Base-by-base conservation (phyloP, 2,797 vertebrate species). In the Gymnothorax javanicus region DNA sequence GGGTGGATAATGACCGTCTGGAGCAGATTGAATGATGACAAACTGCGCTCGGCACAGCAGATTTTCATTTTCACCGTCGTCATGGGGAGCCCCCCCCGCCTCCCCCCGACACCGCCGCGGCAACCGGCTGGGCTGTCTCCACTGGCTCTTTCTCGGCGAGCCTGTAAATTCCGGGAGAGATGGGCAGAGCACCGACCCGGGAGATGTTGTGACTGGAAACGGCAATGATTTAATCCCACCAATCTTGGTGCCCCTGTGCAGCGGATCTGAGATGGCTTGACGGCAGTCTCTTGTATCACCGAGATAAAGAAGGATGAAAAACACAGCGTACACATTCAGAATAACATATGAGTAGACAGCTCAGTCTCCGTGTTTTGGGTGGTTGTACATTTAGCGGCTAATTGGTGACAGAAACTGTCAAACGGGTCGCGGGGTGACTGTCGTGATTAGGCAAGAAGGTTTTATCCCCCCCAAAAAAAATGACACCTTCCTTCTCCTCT, bases 11-110 rank as follows among this genome's bases (percentile, higher is more conserved):
- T 98, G 98, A 99, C 97, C 95, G 96, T 97, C 97, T 96, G 95
- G 95, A 97, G 97, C 97, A 97, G 97, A 98, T 97, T 98, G 97
- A 99, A 98, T 98, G 97, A 99, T 98, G 98, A 98, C 97, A 98
- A 98, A 97, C 95, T 91, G 95, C 89, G 94, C 94, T 93, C 96
- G 96, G 96, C 97, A 95, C 96, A 94, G 95, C 97, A 95, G 97
- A 96, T 98, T 97, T 97, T 97, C 97, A 98, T 98, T 99, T 98
- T 98, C 97, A 97, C 97, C 97, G 97, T 97, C 97, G 97, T 97
- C 97, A 97, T 95, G 94, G 94, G 94, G 95, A 94, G 95, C 94
- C 94, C 94, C 64, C 23, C n/a, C 64, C 23, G 23, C n/a, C n/a
- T n/a, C n/a, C n/a, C n/a, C n/a, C n/a, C n/a, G n/a, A n/a, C n/a